phyloP scores from a whole-genome alignment of 2,888 invertebrate species.

The Dioctria linearis region DNA sequence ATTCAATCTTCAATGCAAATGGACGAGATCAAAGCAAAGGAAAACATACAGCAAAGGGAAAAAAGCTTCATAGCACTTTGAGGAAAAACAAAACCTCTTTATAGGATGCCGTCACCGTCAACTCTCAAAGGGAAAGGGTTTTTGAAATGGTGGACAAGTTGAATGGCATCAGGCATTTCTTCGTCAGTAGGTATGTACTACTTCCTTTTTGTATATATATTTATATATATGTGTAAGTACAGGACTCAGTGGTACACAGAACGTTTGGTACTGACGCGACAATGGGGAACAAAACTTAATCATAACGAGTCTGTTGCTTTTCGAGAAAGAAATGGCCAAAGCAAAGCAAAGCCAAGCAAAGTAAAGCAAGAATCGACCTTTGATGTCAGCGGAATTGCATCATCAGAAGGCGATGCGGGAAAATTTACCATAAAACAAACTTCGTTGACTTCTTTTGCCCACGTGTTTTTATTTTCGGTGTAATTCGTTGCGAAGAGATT shows the following conservation, averaged over 20 bases:
- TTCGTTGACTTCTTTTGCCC: conserved; percentile 15
- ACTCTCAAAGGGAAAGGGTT: conserved; percentile 1
- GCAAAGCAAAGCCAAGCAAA: background rate
- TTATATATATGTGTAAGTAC: no score
- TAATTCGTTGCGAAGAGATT: background rate
- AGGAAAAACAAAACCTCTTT: conserved; percentile 19
- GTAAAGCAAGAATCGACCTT: background rate
- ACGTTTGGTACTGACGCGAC: conserved; percentile 5
- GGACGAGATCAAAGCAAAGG: conserved; percentile 31
- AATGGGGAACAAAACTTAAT: conserved; percentile 33
- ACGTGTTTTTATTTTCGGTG: conserved; percentile 24
- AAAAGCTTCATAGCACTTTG: conserved; percentile 15
- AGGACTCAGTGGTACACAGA: background rate
- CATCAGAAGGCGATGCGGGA: conserved; percentile 30
- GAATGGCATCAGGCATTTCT: conserved; percentile 8
- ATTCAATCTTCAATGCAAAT: conserved; percentile 35
- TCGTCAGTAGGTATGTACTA: conserved; percentile 5
- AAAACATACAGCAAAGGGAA: conserved; percentile 12
- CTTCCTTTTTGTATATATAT: background rate
- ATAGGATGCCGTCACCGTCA: background rate
- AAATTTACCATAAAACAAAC: conserved; percentile 21
- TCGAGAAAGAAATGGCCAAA: conserved; percentile 15
- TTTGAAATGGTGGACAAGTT: conserved; percentile 26
- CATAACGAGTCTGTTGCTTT: conserved; percentile 30
- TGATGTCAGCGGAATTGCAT: conserved; percentile 5